Evolutionary conservation across 2,888 invertebrate species (phyloP), one percentile per base, ranked within the genome.

Genomic region (Drosophila histrio): DNA sequence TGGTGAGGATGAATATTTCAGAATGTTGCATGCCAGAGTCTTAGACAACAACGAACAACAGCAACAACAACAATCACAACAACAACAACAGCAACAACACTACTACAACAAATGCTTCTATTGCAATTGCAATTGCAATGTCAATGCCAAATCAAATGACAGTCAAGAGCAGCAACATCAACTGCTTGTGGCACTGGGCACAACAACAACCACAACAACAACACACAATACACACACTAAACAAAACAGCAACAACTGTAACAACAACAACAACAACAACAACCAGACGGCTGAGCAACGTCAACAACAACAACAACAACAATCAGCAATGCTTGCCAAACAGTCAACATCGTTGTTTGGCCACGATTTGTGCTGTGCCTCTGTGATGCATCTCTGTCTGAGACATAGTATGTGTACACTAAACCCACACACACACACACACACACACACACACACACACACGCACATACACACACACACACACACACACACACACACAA

Each of bases 1-100:
- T 74, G 98, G 94, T 75, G 90, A 92, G 92, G 90, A 91, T 88
- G 90, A 89, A 89, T 89, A 89, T 90, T 82, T 78, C 82, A 89
- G 81, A 90, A 90, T 89, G 89, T 89, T 90, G 90, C 90, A 90
- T 90, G 90, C 89, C 84, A 86, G 90, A 76, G 90, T 89, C 60
- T 78, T 89, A 80, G 83, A 85, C 78, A 81, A 72, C 85, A 79
- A 67, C 50, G 56, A 52, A 28, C 77, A 43, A 15, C 59, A 54
- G 72, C 73, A 75, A 46, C 72, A 72, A 61, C 71, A 58, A 5
- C 43, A 38, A 11, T 49, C 57, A 13, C 56, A 24, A 24, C 39
- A 41, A 9, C 76, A 75, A 65, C 69, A 65, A 26, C 61, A 58
- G 6, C 56, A 65, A 24, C 61, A 52, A 13, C 59, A 68, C 28